Percentiles rank a stretch among this genome's conserved stretches.
Evolutionary conservation across 2,888 invertebrate species (phyloP).

Genomic region (Leptopilina drosophilae): DNA sequence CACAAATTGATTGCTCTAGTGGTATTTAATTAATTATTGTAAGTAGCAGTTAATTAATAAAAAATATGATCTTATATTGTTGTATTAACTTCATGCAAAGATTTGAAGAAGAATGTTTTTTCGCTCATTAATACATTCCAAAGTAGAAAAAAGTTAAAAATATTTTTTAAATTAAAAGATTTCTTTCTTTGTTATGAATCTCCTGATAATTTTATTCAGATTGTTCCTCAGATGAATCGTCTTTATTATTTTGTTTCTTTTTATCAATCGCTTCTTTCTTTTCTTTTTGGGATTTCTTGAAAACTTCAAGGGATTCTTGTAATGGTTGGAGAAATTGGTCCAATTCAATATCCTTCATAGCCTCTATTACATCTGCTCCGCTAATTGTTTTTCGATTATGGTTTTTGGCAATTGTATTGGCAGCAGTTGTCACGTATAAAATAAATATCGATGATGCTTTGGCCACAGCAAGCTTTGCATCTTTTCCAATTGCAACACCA

Average conservation of each 20-base stretch:
- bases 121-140: too few relatives aligned
- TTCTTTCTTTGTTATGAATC: too few relatives aligned
- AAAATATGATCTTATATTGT: too few relatives aligned
- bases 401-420: conserved; percentile 90
- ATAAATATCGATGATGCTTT: conserved; percentile 97
- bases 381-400: conserved; percentile 92
- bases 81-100: too few relatives aligned
- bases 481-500: conserved; percentile 92
- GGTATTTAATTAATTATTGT: too few relatives aligned
- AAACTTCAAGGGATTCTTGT: conserved; percentile 85
- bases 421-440: conserved; percentile 93
- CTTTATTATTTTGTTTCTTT: conserved; percentile 76
- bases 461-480: conserved; percentile 93
- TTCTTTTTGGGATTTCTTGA: conserved; percentile 81
- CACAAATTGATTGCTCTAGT: too few relatives aligned
- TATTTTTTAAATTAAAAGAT: too few relatives aligned
- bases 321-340: conserved; percentile 91
- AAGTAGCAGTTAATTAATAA: too few relatives aligned
- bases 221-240: conserved; percentile 64
- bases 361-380: conserved; percentile 92
- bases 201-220: too few relatives aligned
- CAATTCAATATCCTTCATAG: conserved; percentile 94
- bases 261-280: conserved; percentile 78
- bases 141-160: too few relatives aligned
- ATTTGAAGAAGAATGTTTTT: too few relatives aligned